A percentile compares a stretch with the other conserved stretches of the same genome.
phyloP scores from a whole-genome alignment of 2,888 invertebrate species.

The Sialis lutaria region DNA sequence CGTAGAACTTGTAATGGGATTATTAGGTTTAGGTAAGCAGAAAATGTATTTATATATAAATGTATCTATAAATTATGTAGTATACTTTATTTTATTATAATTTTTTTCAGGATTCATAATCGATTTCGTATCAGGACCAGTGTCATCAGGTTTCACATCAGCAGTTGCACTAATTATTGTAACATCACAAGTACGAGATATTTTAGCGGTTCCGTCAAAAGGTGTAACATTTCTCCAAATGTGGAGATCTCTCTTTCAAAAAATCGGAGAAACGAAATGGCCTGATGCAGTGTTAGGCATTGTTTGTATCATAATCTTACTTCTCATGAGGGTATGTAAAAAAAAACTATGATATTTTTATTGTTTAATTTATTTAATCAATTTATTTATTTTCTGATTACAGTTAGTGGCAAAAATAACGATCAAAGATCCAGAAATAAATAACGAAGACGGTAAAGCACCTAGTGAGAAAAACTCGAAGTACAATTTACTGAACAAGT shows the following conservation, averaged over 20 bases:
- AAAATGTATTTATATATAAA: no score
- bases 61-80: not conserved
- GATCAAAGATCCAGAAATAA: conserved; percentile 34
- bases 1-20: conserved; percentile 63
- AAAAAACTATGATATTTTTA: no score
- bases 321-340: conserved; percentile 49
- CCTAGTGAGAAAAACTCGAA: conserved; percentile 21
- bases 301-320: conserved; percentile 52
- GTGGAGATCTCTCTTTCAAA: conserved; percentile 51
- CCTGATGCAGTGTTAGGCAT: conserved; percentile 65
- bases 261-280: conserved; percentile 43
- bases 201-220: conserved; percentile 52
- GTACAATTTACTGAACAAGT: conserved; percentile 42
- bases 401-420: no score
- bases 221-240: conserved; percentile 65
- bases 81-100: not conserved
- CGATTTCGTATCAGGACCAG: conserved; percentile 80
- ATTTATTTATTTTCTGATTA: no score
- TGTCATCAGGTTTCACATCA: conserved; percentile 77
- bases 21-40: conserved; percentile 52
- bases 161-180: conserved; percentile 80
- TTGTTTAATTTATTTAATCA: no score
- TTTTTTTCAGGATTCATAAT: conserved; percentile 52
- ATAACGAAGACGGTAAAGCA: conserved; percentile 15
- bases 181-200: conserved; percentile 73